Percentiles rank a stretch among this genome's conserved stretches.
These are phyloP conservation scores for Columbina picui DNA, from an alignment of 2,113 vertebrate species.

Conservation along the genomic window DNA sequence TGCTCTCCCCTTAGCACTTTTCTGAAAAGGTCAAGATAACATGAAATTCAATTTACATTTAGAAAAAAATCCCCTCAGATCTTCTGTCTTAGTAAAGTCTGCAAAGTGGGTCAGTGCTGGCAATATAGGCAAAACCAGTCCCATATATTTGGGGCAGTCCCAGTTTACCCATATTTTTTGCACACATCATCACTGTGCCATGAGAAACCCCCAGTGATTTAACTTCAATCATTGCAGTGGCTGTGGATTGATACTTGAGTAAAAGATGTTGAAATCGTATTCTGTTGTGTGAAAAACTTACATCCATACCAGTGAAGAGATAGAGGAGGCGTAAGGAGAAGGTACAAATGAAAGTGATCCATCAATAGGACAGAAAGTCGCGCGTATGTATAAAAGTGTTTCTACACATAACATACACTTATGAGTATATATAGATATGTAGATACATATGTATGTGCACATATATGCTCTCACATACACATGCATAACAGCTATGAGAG, in stretches of 20 bases:
- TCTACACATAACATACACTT: neutral
- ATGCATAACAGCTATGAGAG: neutral
- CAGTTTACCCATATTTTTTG: neutral
- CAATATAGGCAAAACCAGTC: neutral
- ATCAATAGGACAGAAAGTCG: neutral
- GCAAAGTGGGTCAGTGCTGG: neutral
- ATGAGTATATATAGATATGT: neutral
- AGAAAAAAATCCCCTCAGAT: neutral
- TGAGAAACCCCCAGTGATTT: neutral
- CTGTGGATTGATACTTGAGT: neutral
- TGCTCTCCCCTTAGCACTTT: neutral
- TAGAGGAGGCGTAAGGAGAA: neutral
- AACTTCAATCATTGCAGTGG: neutral
- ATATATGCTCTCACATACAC: neutral
- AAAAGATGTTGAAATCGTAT: neutral
- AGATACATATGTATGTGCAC: neutral
- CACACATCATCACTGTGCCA: neutral
- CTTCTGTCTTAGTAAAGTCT: neutral
- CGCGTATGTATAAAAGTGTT: neutral
- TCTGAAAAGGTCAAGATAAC: slow-evolving; percentile 10
- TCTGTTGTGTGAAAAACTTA: neutral
- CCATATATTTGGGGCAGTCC: neutral
- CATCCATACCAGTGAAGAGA: neutral
- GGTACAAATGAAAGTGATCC: neutral
- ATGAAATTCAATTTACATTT: neutral